Percentiles rank a stretch among this genome's conserved stretches.
These are phyloP conservation scores for Ophiothrix spiculata DNA, from an alignment of 35 echinoderm and acorn worm species.

Conservation along the genomic window DNA sequence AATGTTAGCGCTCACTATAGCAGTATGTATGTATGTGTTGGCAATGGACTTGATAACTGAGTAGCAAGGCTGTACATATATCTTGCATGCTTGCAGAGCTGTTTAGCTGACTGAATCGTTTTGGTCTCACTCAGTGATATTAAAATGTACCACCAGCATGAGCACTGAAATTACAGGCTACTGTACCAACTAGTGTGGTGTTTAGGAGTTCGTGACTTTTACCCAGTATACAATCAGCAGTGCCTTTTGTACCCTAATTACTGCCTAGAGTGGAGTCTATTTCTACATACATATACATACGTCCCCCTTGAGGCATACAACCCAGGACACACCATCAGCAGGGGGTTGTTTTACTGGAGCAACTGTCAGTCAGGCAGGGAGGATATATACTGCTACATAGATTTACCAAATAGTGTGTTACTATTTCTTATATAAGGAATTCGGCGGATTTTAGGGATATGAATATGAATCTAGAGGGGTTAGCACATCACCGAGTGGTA, in stretches of 20 bases:
- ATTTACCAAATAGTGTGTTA: background rate
- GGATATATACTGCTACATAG: background rate
- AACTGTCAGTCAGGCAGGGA: background rate
- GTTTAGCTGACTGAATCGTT: background rate
- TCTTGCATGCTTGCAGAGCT: background rate
- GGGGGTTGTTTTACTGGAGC: background rate
- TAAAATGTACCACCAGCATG: slow-evolving; percentile 7
- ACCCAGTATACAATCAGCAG: background rate
- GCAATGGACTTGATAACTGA: background rate
- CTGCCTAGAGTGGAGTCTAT: slow-evolving; percentile 7
- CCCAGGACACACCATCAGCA: background rate
- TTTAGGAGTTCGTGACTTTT: slow-evolving; percentile 5
- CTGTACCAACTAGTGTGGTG: background rate
- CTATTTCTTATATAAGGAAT: background rate
- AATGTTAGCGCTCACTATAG: slow-evolving; percentile 4
- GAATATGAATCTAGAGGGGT: background rate
- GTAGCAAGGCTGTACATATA: background rate
- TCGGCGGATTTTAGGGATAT: too few relatives aligned
- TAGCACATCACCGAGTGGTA: background rate
- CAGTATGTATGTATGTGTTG: background rate
- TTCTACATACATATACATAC: too few relatives aligned
- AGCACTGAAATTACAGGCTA: background rate
- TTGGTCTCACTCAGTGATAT: too few relatives aligned
- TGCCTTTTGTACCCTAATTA: slow-evolving; percentile 8
- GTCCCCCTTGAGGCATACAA: background rate